Evolutionary conservation across 1,140 invertebrate species (phyloP).

Genomic region (Habropoda laboriosa): DNA sequence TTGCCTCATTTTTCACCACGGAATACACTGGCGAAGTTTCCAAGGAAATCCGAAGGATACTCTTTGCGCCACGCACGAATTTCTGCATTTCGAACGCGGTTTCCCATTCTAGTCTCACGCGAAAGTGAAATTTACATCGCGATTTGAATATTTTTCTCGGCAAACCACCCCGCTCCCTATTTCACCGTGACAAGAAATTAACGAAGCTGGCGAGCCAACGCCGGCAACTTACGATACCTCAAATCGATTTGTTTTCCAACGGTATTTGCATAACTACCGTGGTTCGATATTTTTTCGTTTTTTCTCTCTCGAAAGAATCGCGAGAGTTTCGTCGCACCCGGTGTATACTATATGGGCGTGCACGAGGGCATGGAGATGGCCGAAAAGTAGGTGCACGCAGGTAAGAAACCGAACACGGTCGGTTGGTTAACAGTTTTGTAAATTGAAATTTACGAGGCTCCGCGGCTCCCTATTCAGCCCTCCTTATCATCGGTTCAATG

Average conservation of each 20-base stretch:
- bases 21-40: too few relatives aligned
- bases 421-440: slow-evolving; percentile 73
- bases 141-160: background rate
- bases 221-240: background rate
- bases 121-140: slow-evolving; percentile 9
- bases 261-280: slow-evolving; percentile 14
- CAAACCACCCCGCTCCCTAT: background rate
- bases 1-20: too few relatives aligned
- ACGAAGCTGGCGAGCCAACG: background rate
- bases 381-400: slow-evolving; percentile 51
- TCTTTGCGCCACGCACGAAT: too few relatives aligned
- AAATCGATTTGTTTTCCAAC: slow-evolving; percentile 13
- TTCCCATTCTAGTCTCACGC: background rate
- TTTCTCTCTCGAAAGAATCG: background rate
- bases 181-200: background rate
- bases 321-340: background rate
- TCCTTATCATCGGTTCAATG: slow-evolving; percentile 67
- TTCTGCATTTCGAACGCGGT: background rate
- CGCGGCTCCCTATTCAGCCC: slow-evolving; percentile 38
- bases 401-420: slow-evolving; percentile 50
- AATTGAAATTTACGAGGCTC: slow-evolving; percentile 72
- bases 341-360: too few relatives aligned
- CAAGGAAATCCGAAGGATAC: too few relatives aligned
- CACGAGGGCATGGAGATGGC: slow-evolving; percentile 37
- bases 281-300: background rate